Evolutionary conservation across 2,888 invertebrate species (phyloP), one percentile per base, ranked within the genome.

Genomic region (Agrotis ipsilon): DNA sequence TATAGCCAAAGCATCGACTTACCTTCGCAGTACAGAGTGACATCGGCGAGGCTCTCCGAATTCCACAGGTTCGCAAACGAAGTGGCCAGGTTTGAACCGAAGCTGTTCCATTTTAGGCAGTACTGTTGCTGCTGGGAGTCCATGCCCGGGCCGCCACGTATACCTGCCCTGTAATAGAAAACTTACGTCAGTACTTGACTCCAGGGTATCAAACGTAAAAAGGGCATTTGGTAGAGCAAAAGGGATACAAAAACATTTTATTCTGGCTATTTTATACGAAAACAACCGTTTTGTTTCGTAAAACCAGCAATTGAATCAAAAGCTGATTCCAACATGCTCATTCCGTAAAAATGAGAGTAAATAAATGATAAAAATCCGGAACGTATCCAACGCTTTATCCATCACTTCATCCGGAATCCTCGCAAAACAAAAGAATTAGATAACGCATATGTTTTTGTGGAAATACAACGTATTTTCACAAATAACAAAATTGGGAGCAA

Each of bases 101-200:
- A 98, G 97, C 98, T 98, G 97, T 98, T 98, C 98, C 98, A 98
- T 97, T 98, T 98, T 91, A 98, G 97, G 97, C 98, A 98, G 97
- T 98, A 98, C 97, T 98, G 98, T 96, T 98, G 98, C 97, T 98
- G 98, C 96, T 98, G 98, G 94, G 98, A 98, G 97, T 98, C 98
- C 98, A 98, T 98, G 96, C 97, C 98, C 97, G 97, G 97, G 96
- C 97, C 97, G 97, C 96, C 96, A 97, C 97, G 96, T 96, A 97
- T 97, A 95, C 96, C 96, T 96, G 97, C 97, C 97, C 97, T 97
- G 96, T 84, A 96, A 96, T 89, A 88, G 88, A 82, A 81, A 78
- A 32, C 18, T 49, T 11, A 67, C 52, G 39, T 68, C 18, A 66
- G 63, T 69, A 84, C 48, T 78, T 68, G 60, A 27, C 43, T 61